Evolutionary conservation across 2,113 vertebrate genomes (phyloP).

Genomic region (Benitochromis conjunctus): DNA sequence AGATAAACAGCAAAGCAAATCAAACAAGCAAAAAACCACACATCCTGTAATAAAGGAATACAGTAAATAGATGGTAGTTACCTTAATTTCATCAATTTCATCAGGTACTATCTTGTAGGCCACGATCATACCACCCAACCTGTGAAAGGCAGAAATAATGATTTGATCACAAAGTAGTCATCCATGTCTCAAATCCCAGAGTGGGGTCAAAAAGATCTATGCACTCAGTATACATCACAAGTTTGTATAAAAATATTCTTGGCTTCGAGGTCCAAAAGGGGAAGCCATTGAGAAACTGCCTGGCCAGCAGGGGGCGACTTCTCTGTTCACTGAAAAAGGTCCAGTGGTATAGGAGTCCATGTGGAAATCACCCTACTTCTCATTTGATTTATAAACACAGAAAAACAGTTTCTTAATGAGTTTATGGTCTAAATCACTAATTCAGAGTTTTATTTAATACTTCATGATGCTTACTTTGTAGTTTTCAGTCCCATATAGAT

Average conservation of each 20-base stretch:
- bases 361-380: not conserved
- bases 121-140: slow-evolving; percentile 95
- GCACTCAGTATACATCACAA: not conserved
- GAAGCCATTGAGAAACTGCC: not conserved
- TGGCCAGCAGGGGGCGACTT: not conserved
- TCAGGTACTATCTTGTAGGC: slow-evolving; percentile 99
- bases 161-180: not conserved
- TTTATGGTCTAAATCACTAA: not conserved
- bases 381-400: not conserved
- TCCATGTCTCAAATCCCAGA: not conserved
- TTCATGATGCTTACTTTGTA: not conserved
- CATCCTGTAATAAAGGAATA: slow-evolving; percentile 19
- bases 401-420: not conserved
- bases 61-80: slow-evolving; percentile 17
- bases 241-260: not conserved
- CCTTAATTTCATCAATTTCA: slow-evolving; percentile 99
- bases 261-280: not conserved
- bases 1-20: not conserved
- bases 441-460: not conserved
- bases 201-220: not conserved
- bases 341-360: not conserved
- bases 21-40: not conserved
- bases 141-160: slow-evolving; percentile 70
- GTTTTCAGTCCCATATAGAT: not conserved
- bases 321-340: not conserved